These are phyloP conservation scores for Eilema sororculum DNA, from an alignment of 2,888 invertebrate genomes.

Conservation along the genomic window DNA sequence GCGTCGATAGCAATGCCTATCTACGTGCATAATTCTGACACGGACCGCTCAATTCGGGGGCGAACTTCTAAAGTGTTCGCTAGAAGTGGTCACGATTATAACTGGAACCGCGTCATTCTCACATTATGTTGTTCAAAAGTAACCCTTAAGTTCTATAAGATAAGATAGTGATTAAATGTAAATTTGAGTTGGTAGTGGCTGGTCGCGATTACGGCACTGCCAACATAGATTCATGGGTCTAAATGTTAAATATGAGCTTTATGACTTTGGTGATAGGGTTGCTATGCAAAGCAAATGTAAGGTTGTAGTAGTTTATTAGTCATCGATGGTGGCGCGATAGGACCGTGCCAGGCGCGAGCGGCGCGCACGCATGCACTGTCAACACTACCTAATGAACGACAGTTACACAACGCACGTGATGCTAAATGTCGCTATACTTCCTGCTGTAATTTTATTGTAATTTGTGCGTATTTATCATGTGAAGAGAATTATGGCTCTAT, in stretches of 20 bases:
- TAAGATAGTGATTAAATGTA: conserved; percentile 63
- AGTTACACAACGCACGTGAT: conserved; percentile 85
- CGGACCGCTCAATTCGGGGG: conserved; percentile 85
- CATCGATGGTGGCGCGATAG: conserved; percentile 86
- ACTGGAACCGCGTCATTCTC: conserved; percentile 53
- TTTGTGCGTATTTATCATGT: conserved; percentile 86
- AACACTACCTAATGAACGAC: conserved; percentile 86
- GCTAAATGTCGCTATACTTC: conserved; percentile 82
- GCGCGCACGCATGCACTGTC: conserved; percentile 85
- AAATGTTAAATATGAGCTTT: conserved; percentile 32
- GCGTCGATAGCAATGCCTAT: conserved; percentile 72
- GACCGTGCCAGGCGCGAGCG: conserved; percentile 81
- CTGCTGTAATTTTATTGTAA: conserved; percentile 82
- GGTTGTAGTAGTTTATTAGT: conserved; percentile 79
- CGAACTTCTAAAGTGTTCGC: conserved; percentile 82
- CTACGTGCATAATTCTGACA: conserved; percentile 74
- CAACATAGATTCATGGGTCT: conserved; percentile 52
- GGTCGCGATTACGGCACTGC: conserved; percentile 68
- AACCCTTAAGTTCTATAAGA: conserved; percentile 48
- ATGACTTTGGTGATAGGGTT: conserved; percentile 37
- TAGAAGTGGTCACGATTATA: conserved; percentile 85
- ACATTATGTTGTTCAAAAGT: conserved; percentile 50
- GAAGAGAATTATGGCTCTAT: conserved; percentile 77
- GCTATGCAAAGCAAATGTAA: conserved; percentile 40
- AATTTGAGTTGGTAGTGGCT: conserved; percentile 58